A percentile compares a stretch with the other conserved stretches of the same genome.
These are phyloP conservation scores for Dicranocentrus wangi DNA, from an alignment of 2,888 invertebrate genomes.

Conservation along the genomic window DNA sequence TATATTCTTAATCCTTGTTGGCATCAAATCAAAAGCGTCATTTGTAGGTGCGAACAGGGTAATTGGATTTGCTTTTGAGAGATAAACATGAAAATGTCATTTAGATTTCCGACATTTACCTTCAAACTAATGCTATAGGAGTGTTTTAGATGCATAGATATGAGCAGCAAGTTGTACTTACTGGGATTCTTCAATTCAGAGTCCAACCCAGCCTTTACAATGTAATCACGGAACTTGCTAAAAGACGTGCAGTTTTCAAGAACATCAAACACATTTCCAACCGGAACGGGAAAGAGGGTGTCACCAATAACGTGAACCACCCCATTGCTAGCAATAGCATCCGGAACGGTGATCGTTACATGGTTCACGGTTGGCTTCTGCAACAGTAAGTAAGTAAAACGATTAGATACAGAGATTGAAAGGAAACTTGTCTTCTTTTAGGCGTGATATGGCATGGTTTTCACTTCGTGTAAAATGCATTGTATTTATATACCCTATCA, in stretches of 20 bases:
- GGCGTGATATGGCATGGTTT: too few species aligned
- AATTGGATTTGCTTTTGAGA: conserved; percentile 69
- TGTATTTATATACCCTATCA: conserved; percentile 72
- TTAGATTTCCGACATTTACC: too few species aligned
- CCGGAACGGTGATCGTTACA: conserved; percentile 73
- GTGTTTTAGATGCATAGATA: too few species aligned
- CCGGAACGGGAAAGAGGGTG: conserved; percentile 73
- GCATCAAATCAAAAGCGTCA: conserved; percentile 72
- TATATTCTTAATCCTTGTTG: conserved; percentile 67
- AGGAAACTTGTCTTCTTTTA: too few species aligned
- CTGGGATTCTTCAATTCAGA: conserved; percentile 71
- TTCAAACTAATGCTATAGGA: too few species aligned
- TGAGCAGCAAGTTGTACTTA: conserved; percentile 35
- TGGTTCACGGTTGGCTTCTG: conserved; percentile 71
- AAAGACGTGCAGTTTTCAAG: conserved; percentile 72
- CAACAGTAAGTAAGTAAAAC: too few species aligned
- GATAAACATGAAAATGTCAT: background rate
- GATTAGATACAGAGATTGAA: too few species aligned
- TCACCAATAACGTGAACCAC: conserved; percentile 73
- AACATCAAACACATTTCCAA: conserved; percentile 72
- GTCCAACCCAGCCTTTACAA: conserved; percentile 71
- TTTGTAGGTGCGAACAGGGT: conserved; percentile 73
- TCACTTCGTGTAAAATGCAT: too few species aligned
- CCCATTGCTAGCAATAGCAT: conserved; percentile 73
- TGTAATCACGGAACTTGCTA: conserved; percentile 70